Base-by-base conservation (phyloP, 2,113 vertebrate species). In the Oryzias woworae region DNA sequence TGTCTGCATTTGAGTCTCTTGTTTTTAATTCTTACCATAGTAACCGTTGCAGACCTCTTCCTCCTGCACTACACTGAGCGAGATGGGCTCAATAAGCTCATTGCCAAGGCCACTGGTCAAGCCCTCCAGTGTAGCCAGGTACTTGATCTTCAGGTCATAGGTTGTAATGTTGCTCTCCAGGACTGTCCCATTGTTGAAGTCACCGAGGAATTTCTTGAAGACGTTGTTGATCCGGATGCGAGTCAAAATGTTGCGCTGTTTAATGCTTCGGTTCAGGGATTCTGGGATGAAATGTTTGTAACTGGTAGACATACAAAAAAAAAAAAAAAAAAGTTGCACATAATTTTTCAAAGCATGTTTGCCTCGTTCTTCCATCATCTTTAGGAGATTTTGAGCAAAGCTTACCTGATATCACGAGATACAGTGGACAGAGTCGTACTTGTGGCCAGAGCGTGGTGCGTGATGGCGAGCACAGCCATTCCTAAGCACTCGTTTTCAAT, bases 401-500 rank as follows among this genome's bases (percentile, higher is more conserved):
- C 10, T 45, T 81, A 98, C 97, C 95, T 98, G 86, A 93, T 91
- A 46, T 98, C 95, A 75, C 91, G 88, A 55, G 93, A 90, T 5
- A 92, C 88, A 42, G 93, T 92, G 0, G 94, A 81, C 60, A 94
- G 75, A 14, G 92, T 90, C 46, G 92, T 45, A 0, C 91, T 87
- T n/a, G 68, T 88, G 17, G 75, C 86, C 84, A 93, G 94, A 63
- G 94, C 89, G 0, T 94, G 86, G 75, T 99, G 95, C 8, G 95
- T 96, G 77, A 99, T 98, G 1, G 96, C 96, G 56, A 99, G 89
- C 26, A 99, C 97, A 1, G 97, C 97, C 97, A 99, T 99, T 0
- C 97, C 97, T 86, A 99, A 87, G 7, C 97, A 99, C 59, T 99
- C 97, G 0, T 99, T 99, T 76, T 99, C 96, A 0, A 98, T 97